A percentile compares a stretch with the other conserved stretches of the same genome.
Evolutionary conservation across 2,797 vertebrate genomes (phyloP).

Genomic region (Nasua narica): DNA sequence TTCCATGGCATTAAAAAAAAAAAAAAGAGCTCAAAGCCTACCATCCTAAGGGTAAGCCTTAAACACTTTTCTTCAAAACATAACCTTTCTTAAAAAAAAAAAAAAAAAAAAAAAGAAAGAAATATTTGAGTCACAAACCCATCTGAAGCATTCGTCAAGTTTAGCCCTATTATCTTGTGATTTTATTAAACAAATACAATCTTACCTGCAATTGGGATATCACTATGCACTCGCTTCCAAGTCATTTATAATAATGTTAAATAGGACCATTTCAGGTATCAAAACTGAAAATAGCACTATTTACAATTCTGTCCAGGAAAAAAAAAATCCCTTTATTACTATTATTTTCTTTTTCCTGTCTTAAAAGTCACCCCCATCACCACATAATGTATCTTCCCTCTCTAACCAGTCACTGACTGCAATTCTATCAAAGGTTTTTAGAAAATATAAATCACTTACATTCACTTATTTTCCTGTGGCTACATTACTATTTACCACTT

Average conservation of each 20-base stretch:
- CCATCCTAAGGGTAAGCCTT: neutral
- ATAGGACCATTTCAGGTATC: slow-evolving; percentile 42
- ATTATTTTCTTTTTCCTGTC: neutral
- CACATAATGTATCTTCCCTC: neutral
- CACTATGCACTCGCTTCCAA: slow-evolving; percentile 16
- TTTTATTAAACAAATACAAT: slow-evolving; percentile 41
- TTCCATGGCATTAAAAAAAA: neutral
- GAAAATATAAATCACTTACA: slow-evolving; percentile 24
- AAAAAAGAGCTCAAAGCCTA: neutral
- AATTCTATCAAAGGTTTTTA: slow-evolving; percentile 33
- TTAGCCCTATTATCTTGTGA: slow-evolving; percentile 19
- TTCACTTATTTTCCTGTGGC: neutral
- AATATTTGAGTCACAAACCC: slow-evolving; percentile 9
- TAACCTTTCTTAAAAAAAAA: neutral
- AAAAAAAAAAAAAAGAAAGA: neutral
- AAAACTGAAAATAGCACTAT: slow-evolving; percentile 47
- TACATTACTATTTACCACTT: neutral
- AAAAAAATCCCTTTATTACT: slow-evolving; percentile 34
- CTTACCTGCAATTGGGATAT: slow-evolving; percentile 23
- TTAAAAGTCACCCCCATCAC: slow-evolving; percentile 8
- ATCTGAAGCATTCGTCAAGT: neutral
- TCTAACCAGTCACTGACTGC: neutral
- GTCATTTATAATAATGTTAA: slow-evolving; percentile 41
- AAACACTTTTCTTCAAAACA: slow-evolving; percentile 12
- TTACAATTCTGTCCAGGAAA: slow-evolving; percentile 40